Percentiles rank a stretch among this genome's conserved stretches.
Evolutionary conservation across 2,888 invertebrate genomes (phyloP).

Genomic region (Callinectes sapidus): DNA sequence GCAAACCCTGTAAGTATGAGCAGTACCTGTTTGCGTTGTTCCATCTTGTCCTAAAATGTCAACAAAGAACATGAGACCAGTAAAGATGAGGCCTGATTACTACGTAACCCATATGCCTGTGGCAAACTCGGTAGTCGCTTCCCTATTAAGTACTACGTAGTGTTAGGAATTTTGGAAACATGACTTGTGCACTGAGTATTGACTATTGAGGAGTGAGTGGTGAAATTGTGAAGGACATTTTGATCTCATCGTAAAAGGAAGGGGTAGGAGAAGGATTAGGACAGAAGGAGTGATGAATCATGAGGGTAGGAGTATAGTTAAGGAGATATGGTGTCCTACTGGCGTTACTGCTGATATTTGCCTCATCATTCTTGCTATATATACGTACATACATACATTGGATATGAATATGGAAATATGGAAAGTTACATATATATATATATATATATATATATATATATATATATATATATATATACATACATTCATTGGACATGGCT

Average conservation of each 20-base stretch:
- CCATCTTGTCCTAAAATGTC: neutral
- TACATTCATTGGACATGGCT: no score
- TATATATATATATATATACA: neutral
- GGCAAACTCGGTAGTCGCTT: no score
- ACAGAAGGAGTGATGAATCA: neutral
- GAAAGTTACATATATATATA: neutral
- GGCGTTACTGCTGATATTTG: neutral
- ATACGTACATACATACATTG: no score
- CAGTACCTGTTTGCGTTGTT: neutral
- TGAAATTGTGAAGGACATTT: neutral
- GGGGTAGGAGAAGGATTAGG: neutral
- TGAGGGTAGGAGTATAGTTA: neutral
- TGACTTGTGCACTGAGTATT: neutral
- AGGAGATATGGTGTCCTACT: no score
- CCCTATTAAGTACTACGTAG: no score
- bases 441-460: neutral
- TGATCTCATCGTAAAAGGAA: neutral
- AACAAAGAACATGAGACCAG: neutral
- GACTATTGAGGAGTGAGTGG: neutral
- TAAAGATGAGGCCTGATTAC: neutral
- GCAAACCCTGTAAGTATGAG: constrained; percentile 41
- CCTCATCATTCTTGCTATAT: neutral
- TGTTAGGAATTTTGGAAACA: neutral
- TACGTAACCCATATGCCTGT: no score
- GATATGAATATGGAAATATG: no score